Evolutionary conservation across 1,140 invertebrate genomes (phyloP).

Genomic region (Solen grandis): DNA sequence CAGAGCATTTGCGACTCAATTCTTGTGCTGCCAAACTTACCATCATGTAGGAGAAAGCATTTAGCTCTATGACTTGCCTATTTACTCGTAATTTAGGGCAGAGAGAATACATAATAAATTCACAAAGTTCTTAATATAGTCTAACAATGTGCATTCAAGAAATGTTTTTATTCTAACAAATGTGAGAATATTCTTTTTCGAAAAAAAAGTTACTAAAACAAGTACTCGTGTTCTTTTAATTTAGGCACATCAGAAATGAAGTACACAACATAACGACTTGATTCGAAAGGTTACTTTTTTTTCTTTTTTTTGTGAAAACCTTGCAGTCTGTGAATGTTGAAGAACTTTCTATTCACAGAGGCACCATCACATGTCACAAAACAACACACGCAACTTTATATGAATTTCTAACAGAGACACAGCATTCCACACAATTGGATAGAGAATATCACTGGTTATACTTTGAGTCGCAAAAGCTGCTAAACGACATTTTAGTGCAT

Average conservation of each 20-base stretch:
- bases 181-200: conserved; percentile 40
- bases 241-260: conserved; percentile 66
- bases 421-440: conserved; percentile 58
- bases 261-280: conserved; percentile 30
- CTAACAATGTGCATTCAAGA: conserved; percentile 55
- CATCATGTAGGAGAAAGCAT: conserved; percentile 1
- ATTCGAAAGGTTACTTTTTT: conserved; percentile 16
- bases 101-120: conserved; percentile 3
- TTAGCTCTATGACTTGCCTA: no score
- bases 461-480: conserved; percentile 52
- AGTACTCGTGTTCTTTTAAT: conserved; percentile 58
- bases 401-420: conserved; percentile 27
- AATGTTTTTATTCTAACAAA: conserved; percentile 59
- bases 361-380: conserved; percentile 61
- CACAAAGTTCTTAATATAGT: conserved; percentile 57
- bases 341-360: conserved; percentile 57
- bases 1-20: conserved; percentile 42
- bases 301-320: conserved; percentile 44
- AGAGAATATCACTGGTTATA: conserved; percentile 47
- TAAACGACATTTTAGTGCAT: conserved; percentile 34
- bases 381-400: conserved; percentile 45
- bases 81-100: conserved; percentile 32
- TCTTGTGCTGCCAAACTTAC: conserved; percentile 53
- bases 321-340: no score
- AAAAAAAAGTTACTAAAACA: conserved; percentile 54